These are phyloP conservation scores for Porites lobata DNA, from an alignment of 92 coral and sea anemone species.

Conservation along the genomic window DNA sequence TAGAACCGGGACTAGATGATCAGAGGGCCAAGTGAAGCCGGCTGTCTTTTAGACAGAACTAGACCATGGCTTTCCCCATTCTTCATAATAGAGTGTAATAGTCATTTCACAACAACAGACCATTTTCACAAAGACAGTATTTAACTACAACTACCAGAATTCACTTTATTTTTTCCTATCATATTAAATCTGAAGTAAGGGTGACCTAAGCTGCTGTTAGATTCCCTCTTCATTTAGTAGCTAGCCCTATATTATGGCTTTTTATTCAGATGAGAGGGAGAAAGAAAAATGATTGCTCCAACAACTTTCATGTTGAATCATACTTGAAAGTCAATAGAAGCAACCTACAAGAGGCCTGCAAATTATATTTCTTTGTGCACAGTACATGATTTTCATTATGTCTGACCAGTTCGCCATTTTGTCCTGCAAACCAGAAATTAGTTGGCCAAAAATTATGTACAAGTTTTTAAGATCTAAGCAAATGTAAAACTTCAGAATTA, in stretches of 20 bases:
- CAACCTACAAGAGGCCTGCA: conserved; percentile 13
- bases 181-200: neutral
- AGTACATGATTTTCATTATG: neutral
- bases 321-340: conserved; percentile 18
- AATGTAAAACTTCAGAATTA: too few species aligned
- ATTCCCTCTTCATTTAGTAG: conserved; percentile 37
- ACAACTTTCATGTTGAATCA: conserved; percentile 26
- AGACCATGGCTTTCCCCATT: too few species aligned
- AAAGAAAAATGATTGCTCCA: conserved; percentile 26
- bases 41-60: too few species aligned
- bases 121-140: too few species aligned
- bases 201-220: neutral
- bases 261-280: conserved; percentile 38
- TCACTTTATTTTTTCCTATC: neutral
- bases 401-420: neutral
- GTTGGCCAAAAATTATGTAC: too few species aligned
- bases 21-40: too few species aligned
- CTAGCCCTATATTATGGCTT: conserved; percentile 31
- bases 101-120: neutral
- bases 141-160: neutral
- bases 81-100: too few species aligned
- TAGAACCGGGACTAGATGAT: too few species aligned
- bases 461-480: too few species aligned
- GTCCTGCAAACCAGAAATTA: too few species aligned
- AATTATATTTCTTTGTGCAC: neutral